Conservation (phyloP, 2,113 vertebrate genomes). For the Charina bottae region DNA sequence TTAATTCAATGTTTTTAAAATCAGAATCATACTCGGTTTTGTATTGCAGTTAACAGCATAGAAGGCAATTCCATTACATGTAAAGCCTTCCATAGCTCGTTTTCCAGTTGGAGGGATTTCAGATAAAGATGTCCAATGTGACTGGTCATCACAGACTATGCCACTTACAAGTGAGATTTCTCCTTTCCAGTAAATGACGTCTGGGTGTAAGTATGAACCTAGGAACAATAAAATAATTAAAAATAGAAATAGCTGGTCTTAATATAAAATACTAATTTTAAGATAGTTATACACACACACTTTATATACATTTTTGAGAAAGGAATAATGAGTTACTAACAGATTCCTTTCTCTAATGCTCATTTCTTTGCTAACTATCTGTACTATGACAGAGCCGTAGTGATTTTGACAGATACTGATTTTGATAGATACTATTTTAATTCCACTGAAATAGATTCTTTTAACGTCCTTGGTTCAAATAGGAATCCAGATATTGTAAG, state of each 20-base stretch:
- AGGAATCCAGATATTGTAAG: not conserved
- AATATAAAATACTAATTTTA: not conserved
- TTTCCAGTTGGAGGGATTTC: not conserved
- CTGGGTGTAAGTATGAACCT: conserved; percentile 73
- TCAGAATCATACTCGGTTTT: conserved; percentile 37
- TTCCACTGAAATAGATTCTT: not conserved
- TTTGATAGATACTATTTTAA: not conserved
- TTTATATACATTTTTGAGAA: not conserved
- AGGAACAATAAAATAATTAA: conserved; percentile 35
- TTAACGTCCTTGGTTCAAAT: not conserved
- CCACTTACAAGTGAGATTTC: conserved; percentile 70
- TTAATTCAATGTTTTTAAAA: conserved; percentile 25
- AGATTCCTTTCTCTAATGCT: not conserved
- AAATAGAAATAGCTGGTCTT: not conserved
- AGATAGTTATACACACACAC: not conserved
- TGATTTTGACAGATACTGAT: not conserved
- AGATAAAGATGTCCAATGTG: not conserved
- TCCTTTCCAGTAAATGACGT: conserved; percentile 59
- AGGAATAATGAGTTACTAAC: not conserved
- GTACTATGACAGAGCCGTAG: not conserved
- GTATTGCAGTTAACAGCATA: conserved; percentile 12
- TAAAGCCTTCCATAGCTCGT: not conserved
- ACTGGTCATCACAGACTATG: not conserved
- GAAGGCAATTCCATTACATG: conserved; percentile 6
- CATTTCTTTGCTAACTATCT: not conserved